Conservation (phyloP, 2,888 invertebrate species). For the Dolichopus griseipennis region DNA sequence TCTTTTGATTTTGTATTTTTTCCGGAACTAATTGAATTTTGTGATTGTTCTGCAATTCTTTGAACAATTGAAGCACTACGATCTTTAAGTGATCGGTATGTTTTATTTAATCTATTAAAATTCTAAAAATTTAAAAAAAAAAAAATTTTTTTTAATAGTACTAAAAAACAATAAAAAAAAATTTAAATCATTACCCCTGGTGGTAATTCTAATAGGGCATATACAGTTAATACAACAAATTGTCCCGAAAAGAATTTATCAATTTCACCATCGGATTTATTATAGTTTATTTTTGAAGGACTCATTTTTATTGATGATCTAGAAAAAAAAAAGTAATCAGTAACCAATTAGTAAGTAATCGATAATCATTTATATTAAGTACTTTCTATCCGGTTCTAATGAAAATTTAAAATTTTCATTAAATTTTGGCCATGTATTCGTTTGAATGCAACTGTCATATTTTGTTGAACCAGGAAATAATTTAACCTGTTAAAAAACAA, state of each 20-base stretch:
- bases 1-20: conserved; percentile 17
- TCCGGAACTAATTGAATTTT: neutral
- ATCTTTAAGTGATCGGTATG: conserved; percentile 39
- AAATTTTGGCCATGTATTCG: conserved; percentile 71
- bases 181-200: conserved; percentile 31
- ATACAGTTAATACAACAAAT: conserved; percentile 43
- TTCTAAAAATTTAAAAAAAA: conserved; percentile 28
- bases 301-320: conserved; percentile 30
- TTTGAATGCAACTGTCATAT: conserved; percentile 63
- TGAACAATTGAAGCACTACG: conserved; percentile 37
- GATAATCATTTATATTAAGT: conserved; percentile 21
- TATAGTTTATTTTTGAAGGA: neutral
- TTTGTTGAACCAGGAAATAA: conserved; percentile 68
- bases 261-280: conserved; percentile 25
- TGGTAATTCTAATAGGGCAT: conserved; percentile 40
- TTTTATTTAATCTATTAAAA: conserved; percentile 40
- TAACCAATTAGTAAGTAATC: neutral
- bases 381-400: conserved; percentile 46
- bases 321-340: conserved; percentile 15
- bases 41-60: conserved; percentile 29
- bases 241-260: conserved; percentile 41
- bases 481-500: conserved; percentile 52
- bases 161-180: neutral
- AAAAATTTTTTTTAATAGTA: conserved; percentile 5
- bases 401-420: conserved; percentile 69